Conservation (phyloP, 64 coral and sea anemone species). For the Montipora efflorescens region DNA sequence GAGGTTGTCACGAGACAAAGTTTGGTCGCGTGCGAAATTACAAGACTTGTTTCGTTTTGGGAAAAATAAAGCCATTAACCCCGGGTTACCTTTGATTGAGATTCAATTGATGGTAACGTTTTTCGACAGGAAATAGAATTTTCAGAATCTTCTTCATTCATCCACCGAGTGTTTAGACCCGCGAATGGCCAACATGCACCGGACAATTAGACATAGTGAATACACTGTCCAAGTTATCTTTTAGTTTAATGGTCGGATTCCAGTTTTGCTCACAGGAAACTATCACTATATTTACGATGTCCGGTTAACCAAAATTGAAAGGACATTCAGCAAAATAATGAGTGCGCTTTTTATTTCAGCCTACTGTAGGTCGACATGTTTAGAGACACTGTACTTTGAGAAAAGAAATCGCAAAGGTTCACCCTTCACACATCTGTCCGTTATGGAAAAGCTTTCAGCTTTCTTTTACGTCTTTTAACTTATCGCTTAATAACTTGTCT, state of each 20-base stretch:
- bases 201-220: too few species aligned
- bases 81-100: background rate
- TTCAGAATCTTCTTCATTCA: background rate
- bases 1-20: too few species aligned
- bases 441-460: constrained; percentile 15
- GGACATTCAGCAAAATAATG: background rate
- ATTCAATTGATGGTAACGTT: background rate
- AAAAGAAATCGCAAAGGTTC: background rate
- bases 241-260: too few species aligned
- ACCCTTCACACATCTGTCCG: constrained; percentile 39
- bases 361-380: background rate
- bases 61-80: background rate
- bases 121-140: background rate
- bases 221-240: too few species aligned
- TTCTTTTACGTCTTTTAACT: background rate
- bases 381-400: background rate
- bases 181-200: too few species aligned
- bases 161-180: too few species aligned
- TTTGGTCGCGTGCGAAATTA: background rate
- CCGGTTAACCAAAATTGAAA: background rate
- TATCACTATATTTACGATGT: too few species aligned
- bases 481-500: constrained; percentile 1
- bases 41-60: background rate
- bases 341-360: background rate
- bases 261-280: too few species aligned